Conservation (phyloP, 2,797 vertebrate genomes). For the Natrix natrix region DNA sequence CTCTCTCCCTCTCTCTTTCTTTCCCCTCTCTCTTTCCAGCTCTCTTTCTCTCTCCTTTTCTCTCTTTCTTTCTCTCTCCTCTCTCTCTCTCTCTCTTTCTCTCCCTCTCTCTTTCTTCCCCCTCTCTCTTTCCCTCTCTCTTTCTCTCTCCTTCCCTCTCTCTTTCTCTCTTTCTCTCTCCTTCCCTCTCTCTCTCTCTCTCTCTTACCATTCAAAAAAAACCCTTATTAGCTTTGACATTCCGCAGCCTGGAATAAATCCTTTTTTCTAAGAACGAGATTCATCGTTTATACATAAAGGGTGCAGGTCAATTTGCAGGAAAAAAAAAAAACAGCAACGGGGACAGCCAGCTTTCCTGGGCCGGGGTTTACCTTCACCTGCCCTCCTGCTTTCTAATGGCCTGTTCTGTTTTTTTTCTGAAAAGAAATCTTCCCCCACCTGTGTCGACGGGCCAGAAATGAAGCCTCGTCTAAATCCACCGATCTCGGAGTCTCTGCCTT, state of each 20-base stretch:
- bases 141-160: too few species aligned
- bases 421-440: slow-evolving; percentile 19
- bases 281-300: neutral
- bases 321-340: neutral
- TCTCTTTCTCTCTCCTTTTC: too few species aligned
- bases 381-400: neutral
- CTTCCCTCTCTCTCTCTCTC: fast-evolving
- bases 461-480: slow-evolving; percentile 24
- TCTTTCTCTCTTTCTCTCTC: neutral
- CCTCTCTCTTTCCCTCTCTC: too few species aligned
- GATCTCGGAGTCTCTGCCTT: slow-evolving; percentile 49
- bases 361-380: neutral
- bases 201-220: neutral
- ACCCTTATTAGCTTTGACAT: slow-evolving; percentile 4
- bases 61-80: too few species aligned
- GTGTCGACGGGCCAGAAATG: slow-evolving; percentile 32
- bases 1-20: too few species aligned
- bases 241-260: neutral
- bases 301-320: neutral
- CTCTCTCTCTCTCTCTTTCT: too few species aligned
- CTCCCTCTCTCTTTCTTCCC: too few species aligned
- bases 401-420: slow-evolving; percentile 48
- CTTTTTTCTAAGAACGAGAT: neutral
- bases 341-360: neutral
- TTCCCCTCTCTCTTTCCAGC: too few species aligned